Conservation (phyloP, 2,113 vertebrate genomes). For the Poicephalus gulielmi region DNA sequence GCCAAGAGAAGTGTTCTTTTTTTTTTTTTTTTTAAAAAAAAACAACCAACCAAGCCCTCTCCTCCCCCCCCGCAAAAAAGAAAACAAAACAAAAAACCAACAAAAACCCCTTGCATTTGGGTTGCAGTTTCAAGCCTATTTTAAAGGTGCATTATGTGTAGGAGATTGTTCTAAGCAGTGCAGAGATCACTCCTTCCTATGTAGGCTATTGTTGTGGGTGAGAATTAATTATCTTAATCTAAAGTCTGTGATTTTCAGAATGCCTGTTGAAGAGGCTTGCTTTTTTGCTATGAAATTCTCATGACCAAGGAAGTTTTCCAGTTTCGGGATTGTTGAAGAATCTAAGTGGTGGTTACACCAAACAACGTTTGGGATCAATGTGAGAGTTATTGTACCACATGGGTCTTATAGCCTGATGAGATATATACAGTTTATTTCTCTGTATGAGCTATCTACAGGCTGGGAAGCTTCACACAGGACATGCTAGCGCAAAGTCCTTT, state of each 20-base stretch:
- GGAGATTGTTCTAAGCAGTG: not conserved
- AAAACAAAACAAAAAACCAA: too few species aligned
- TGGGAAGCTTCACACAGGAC: not conserved
- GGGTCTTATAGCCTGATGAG: not conserved
- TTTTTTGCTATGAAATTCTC: not conserved
- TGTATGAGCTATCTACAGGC: not conserved
- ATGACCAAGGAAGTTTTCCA: not conserved
- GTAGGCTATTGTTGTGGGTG: not conserved
- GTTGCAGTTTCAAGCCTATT: not conserved
- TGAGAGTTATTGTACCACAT: fast-evolving
- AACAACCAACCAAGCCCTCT: not conserved
- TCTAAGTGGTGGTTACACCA: not conserved
- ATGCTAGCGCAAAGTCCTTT: not conserved
- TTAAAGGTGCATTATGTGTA: not conserved
- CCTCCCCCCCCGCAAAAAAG: too few species aligned
- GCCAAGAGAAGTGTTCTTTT: not conserved
- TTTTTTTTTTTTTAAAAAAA: not conserved
- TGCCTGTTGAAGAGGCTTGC: not conserved
- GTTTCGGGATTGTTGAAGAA: not conserved
- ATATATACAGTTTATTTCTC: not conserved
- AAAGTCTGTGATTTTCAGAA: not conserved
- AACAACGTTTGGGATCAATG: not conserved
- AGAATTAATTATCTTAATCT: not conserved
- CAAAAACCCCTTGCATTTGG: not conserved
- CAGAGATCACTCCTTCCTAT: not conserved